These are phyloP conservation scores for Enteromius treurensis DNA, from an alignment of 2,797 vertebrate genomes.

Conservation along the genomic window DNA sequence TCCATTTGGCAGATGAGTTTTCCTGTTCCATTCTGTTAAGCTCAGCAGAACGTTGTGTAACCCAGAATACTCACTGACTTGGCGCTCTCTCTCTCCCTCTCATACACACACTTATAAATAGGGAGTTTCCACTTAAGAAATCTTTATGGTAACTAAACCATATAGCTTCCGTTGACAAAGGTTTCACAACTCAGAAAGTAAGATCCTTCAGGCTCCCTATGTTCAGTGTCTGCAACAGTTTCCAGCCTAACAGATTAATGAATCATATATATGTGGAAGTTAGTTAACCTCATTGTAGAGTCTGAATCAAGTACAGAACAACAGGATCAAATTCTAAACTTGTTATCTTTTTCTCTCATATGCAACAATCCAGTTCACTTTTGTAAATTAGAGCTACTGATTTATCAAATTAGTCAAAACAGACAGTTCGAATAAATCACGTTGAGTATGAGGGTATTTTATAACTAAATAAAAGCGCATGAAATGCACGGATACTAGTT, in stretches of 20 bases:
- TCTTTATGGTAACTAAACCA: constrained; percentile 2
- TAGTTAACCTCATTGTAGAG: not conserved
- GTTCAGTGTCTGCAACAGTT: constrained; percentile 28
- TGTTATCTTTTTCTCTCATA: not conserved
- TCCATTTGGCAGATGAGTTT: constrained; percentile 55
- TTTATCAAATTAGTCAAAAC: constrained; percentile 59
- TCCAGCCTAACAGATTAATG: not conserved
- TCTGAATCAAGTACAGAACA: not conserved
- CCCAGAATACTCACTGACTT: constrained; percentile 28
- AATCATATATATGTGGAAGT: not conserved
- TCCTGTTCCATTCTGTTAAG: constrained; percentile 55
- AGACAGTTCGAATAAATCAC: constrained; percentile 50
- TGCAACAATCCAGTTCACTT: not conserved
- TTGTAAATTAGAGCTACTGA: constrained; percentile 28
- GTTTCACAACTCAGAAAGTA: constrained; percentile 8
- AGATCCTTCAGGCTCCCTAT: constrained; percentile 38
- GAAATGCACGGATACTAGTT: not conserved
- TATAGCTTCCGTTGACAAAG: not conserved
- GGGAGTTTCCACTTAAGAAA: constrained; percentile 33
- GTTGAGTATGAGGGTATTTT: not conserved
- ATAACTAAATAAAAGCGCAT: not conserved
- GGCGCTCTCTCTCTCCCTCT: not conserved
- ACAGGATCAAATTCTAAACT: not conserved
- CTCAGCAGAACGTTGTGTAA: constrained; percentile 59
- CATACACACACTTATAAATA: not conserved